Percentiles rank a stretch among this genome's conserved stretches.
Evolutionary conservation across 2,888 invertebrate species (phyloP).

Genomic region (Oxystoma pomonae): DNA sequence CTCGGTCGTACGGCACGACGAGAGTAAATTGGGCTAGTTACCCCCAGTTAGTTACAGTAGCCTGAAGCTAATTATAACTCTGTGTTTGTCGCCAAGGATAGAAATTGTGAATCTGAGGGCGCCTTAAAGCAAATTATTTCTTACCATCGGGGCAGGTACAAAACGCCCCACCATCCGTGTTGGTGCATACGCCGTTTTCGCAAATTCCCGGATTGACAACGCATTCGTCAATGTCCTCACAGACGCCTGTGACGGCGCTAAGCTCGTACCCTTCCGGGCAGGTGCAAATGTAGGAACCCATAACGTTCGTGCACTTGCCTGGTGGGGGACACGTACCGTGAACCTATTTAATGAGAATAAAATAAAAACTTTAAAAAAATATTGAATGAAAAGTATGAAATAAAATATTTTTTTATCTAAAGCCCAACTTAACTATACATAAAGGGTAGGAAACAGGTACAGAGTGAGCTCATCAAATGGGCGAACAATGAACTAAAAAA

Average conservation of each 20-base stretch:
- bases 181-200: slow-evolving; percentile 76
- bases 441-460: too few relatives aligned
- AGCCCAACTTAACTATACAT: too few relatives aligned
- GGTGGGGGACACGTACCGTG: slow-evolving; percentile 59
- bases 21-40: too few relatives aligned
- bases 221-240: slow-evolving; percentile 79
- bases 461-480: too few relatives aligned
- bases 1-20: too few relatives aligned
- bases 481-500: too few relatives aligned
- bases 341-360: too few relatives aligned
- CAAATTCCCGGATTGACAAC: slow-evolving; percentile 65
- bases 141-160: slow-evolving; percentile 68
- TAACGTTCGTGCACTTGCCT: slow-evolving; percentile 63
- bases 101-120: slow-evolving; percentile 24
- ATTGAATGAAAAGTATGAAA: too few relatives aligned
- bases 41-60: slow-evolving; percentile 2
- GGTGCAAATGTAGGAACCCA: slow-evolving; percentile 69
- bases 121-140: slow-evolving; percentile 67
- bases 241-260: slow-evolving; percentile 56
- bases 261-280: slow-evolving; percentile 78
- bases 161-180: slow-evolving; percentile 76
- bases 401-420: too few relatives aligned
- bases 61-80: too few relatives aligned
- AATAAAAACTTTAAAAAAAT: too few relatives aligned
- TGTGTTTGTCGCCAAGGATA: background rate